Base-by-base conservation (phyloP, 2,888 invertebrate genomes). In the Polymixis lichenea region DNA sequence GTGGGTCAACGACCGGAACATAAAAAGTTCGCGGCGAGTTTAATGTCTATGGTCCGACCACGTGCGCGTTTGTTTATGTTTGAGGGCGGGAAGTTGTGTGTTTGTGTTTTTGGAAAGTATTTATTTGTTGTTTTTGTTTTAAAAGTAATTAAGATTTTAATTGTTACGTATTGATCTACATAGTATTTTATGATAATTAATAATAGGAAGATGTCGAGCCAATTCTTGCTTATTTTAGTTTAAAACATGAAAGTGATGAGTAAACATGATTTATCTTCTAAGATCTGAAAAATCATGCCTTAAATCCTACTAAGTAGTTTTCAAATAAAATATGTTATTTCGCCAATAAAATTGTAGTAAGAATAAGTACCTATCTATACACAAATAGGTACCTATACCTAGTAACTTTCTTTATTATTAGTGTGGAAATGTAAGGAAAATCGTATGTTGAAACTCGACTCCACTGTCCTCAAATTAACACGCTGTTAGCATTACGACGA, bases 21-120 rank as follows among this genome's bases (percentile, higher is more conserved):
- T 86, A 80, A 87, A 80, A 83, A 88, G 77, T 86, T 88, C 77
- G 87, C 78, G 83, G 72, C 84, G 65, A 72, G 85, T 81, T 71
- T 67, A 71, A 53, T 72, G 74, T 81, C 81, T 81, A 80, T 81
- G 81, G 85, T 61, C 46, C 69, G 80, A 84, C 86, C 87, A 87
- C 87, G 88, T 87, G 87, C 79, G 25, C 80, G 88, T 86, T 87
- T 87, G 87, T 87, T 87, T 87, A 87, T 87, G 79, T 88, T 83
- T 75, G 65, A 78, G 72, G 81, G 87, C 88, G 88, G 87, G 87
- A 86, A 88, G 78, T 46, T 65, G 65, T 73, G 38, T 76, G 58
- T 75, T 70, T 85, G 49, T 71, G 49, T 28, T 72, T 56, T 67
- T 53, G 64, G 62, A 70, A 56, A 4, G 38, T 55, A 58, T 67